Base-by-base conservation (phyloP, 2,888 invertebrate genomes). In the Troilus luridus region DNA sequence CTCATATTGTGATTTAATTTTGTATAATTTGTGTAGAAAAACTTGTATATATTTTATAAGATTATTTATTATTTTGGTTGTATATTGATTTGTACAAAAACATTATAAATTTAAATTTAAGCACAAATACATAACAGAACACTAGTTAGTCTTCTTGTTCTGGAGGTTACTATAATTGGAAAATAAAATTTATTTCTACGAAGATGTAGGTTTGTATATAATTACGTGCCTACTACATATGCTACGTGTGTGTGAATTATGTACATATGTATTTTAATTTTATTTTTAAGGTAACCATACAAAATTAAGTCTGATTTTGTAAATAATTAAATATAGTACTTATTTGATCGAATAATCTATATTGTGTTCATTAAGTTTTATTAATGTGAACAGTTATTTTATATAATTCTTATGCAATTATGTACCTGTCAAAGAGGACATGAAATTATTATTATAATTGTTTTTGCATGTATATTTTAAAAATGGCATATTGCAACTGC, bases 1-100 rank as follows among this genome's bases (percentile, higher is more conserved):
- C 85, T 85, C 85, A 85, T 85, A 56, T 56, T 85, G 56, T 58
- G 85, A 85, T 85, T 85, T 85, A n/a, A 85, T 85, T 56, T 85
- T 85, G 85, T 85, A 85, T 77, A 41, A 17, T 77, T 77, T 77
- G 41, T 77, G 41, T 77, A 77, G 72, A 77, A 41, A 41, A 77
- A 17, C 72, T 77, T 77, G 72, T 77, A 77, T 41, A 77, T 77
- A 77, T 77, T 77, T 77, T 77, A 41, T 27, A 77, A 77, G 72
- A 9, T 77, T 41, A 77, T 77, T 77, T 77, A 77, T 77, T 67
- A 67, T 24, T 67, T 77, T 19, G 72, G 27, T 27, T 72, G 72
- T 72, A 72, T 27, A 72, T 72, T 72, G 27, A 24, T 77, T 77
- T 77, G 72, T 77, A 77, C 17, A 77, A 77, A 72, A 17, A 24